Evolutionary conservation across 2,113 vertebrate species (phyloP), one percentile per base, ranked within the genome.

Genomic region (Eolophus roseicapilla): DNA sequence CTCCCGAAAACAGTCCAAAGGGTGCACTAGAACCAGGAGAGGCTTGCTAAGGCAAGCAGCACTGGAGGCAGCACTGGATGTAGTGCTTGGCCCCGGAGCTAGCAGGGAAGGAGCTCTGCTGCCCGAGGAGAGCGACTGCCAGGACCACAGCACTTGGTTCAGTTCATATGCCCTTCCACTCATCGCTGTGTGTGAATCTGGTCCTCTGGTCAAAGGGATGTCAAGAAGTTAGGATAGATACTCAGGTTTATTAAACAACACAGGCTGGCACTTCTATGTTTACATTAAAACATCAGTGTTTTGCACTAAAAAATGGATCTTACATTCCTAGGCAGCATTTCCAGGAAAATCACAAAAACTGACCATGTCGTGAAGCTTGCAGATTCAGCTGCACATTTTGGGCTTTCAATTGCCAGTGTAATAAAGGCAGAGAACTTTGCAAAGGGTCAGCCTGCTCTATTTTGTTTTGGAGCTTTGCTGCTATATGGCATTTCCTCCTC

Each of bases 401-500:
- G 82, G 59, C 64, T 57, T 1, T 1, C 9, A 11, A 9, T 0
- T 0, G 1, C 29, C n/a, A 44, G 43, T 2, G 43, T 3, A 41
- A n/a, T 9, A 31, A 46, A 62, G 62, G 74, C n/a, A n/a, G n/a
- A n/a, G n/a, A n/a, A n/a, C 82, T 73, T 15, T 31, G 57, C 67
- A 85, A 29, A 82, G 71, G 43, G 59, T 18, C 4, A 0, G 25
- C 13, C 50, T n/a, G 55, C 49, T 86, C n/a, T 57, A 62, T 5
- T 65, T n/a, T 57, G 76, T 14, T 78, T 10, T 46, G 62, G n/a
- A n/a, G n/a, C n/a, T n/a, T n/a, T n/a, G n/a, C n/a, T n/a, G n/a
- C n/a, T n/a, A n/a, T n/a, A n/a, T 0, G 1, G 24, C 76, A 57
- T 46, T 68, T 86, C 60, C 93, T 93, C 46, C 39, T 12, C 11